Conservation (phyloP, 2,888 invertebrate species). For the Hanleya hanleyi region DNA sequence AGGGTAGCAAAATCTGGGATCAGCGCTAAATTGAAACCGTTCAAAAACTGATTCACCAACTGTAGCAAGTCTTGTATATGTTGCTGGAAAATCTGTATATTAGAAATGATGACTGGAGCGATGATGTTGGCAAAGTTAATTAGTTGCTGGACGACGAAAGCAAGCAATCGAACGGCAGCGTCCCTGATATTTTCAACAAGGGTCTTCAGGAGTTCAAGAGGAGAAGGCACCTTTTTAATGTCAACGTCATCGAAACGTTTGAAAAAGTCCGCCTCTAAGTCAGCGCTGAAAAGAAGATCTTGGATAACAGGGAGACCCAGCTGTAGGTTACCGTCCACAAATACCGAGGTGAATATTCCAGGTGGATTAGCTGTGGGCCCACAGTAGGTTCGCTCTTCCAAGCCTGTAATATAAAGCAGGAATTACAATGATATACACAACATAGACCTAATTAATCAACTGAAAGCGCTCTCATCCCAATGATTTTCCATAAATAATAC, state of each 20-base stretch:
- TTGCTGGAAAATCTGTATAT: not conserved
- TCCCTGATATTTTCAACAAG: not conserved
- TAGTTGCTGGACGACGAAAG: not conserved
- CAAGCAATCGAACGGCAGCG: not conserved
- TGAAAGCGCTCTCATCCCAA: too few relatives aligned
- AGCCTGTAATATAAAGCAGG: conserved; percentile 1
- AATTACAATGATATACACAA: too few relatives aligned
- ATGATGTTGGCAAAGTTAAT: not conserved
- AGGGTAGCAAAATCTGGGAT: not conserved
- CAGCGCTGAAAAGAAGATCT: not conserved
- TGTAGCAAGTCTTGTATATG: not conserved
- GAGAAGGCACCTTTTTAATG: not conserved
- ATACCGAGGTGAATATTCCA: not conserved
- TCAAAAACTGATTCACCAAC: not conserved
- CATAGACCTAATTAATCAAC: too few relatives aligned
- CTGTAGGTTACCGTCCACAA: not conserved
- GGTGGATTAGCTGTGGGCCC: conserved; percentile 1
- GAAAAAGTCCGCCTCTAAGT: not conserved
- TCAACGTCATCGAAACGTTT: not conserved
- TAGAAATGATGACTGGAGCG: not conserved
- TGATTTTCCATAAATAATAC: too few relatives aligned
- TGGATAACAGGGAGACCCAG: not conserved
- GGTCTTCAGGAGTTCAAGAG: not conserved
- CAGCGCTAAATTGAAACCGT: not conserved
- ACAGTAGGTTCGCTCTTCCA: not conserved